These are phyloP conservation scores for Mya arenaria DNA, from an alignment of 1,140 invertebrate genomes.

Conservation along the genomic window DNA sequence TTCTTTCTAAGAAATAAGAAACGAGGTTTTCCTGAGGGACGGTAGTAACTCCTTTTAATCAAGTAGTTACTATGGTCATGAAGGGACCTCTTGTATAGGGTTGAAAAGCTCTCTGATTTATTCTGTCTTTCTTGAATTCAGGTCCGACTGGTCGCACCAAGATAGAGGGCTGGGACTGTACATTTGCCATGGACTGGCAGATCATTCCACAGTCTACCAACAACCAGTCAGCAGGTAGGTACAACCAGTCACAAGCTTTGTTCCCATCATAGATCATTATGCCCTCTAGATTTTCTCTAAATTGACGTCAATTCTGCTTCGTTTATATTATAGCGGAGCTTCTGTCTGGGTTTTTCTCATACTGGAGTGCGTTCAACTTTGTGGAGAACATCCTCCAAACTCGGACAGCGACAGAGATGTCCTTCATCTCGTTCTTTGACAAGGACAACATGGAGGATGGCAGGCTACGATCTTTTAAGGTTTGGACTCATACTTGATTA, in stretches of 20 bases:
- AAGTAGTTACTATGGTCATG: too few species aligned
- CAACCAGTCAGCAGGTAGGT: slow-evolving; percentile 65
- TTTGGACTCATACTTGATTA: too few species aligned
- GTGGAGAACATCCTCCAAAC: slow-evolving; percentile 59
- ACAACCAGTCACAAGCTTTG: background rate
- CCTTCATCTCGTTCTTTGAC: slow-evolving; percentile 57
- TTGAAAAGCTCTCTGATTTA: too few species aligned
- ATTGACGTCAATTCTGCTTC: too few species aligned
- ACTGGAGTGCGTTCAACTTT: slow-evolving; percentile 70
- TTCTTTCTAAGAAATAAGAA: too few species aligned
- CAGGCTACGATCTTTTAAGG: slow-evolving; percentile 59
- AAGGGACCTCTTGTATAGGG: too few species aligned
- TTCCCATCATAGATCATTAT: background rate
- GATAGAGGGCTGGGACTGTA: slow-evolving; percentile 75
- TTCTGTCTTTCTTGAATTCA: slow-evolving; percentile 30
- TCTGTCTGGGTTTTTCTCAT: slow-evolving; percentile 73
- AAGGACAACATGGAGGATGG: slow-evolving; percentile 48
- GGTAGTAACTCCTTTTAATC: too few species aligned
- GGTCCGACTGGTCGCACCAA: slow-evolving; percentile 51
- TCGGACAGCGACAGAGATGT: slow-evolving; percentile 60
- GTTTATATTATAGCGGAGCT: slow-evolving; percentile 72
- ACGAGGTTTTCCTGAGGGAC: too few species aligned
- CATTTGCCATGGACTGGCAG: slow-evolving; percentile 64
- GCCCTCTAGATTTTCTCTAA: too few species aligned
- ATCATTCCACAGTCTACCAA: slow-evolving; percentile 66